Percentiles rank a stretch among this genome's conserved stretches.
phyloP scores from a whole-genome alignment of 2,113 vertebrate species.

The Crotalus helleri region DNA sequence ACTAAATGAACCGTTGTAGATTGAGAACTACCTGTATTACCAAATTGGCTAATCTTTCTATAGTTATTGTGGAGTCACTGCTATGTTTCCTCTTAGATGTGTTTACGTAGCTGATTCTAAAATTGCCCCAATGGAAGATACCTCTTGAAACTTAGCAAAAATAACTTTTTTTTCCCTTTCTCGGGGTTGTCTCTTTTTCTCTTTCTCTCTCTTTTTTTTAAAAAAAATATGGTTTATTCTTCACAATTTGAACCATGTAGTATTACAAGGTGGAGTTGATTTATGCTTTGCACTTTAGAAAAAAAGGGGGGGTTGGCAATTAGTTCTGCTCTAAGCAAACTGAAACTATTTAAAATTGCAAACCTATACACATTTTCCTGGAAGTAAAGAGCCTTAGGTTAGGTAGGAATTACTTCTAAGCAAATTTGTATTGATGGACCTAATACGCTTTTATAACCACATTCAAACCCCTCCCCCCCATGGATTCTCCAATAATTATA shows the following conservation, averaged over 20 bases:
- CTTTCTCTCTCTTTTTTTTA: background rate
- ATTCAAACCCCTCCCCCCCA: background rate
- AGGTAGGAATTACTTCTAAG: background rate
- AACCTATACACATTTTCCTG: background rate
- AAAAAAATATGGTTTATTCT: background rate
- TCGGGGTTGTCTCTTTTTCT: background rate
- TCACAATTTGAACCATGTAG: background rate
- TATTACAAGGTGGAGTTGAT: background rate
- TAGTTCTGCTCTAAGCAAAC: background rate
- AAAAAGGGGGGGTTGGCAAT: background rate
- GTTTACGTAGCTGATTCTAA: background rate
- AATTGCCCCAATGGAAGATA: background rate
- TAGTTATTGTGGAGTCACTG: background rate
- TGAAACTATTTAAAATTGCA: background rate
- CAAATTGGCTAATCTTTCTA: background rate
- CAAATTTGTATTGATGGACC: background rate
- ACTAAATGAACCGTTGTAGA: background rate
- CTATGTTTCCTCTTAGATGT: background rate
- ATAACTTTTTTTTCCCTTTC: background rate
- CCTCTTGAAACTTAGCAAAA: background rate
- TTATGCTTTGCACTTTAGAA: background rate
- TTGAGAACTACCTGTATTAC: background rate
- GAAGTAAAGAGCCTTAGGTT: too few relatives aligned
- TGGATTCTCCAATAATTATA: background rate
- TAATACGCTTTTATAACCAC: background rate